A percentile compares a stretch with the other conserved stretches of the same genome.
phyloP scores from a whole-genome alignment of 2,113 vertebrate species.

The Meleagris gallopavo region DNA sequence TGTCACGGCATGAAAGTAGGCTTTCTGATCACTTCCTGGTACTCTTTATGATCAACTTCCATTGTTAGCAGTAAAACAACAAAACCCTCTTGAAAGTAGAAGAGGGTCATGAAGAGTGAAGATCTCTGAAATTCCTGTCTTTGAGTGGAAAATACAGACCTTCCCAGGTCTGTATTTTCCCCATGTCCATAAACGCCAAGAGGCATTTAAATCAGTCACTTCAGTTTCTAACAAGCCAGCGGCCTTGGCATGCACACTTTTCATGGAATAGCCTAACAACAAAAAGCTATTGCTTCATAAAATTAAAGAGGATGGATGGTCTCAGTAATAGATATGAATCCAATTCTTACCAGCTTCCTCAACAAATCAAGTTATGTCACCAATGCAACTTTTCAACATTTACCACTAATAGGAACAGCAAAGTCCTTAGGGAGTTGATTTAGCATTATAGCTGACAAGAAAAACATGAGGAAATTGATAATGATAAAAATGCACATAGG shows the following conservation, averaged over 20 bases:
- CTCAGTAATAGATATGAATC: not conserved
- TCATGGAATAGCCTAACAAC: not conserved
- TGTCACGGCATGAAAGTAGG: not conserved
- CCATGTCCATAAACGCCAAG: not conserved
- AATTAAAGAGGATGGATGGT: slow-evolving; percentile 4
- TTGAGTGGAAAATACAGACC: not conserved
- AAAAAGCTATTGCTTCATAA: not conserved
- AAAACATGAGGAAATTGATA: not conserved
- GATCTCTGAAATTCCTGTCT: not conserved
- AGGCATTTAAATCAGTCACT: not conserved
- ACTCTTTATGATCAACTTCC: not conserved
- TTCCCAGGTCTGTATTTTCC: not conserved
- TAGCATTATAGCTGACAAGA: not conserved
- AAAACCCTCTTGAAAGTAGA: not conserved
- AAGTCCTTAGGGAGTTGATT: not conserved
- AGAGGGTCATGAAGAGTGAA: not conserved
- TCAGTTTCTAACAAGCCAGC: not conserved
- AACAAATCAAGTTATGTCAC: slow-evolving; percentile 43
- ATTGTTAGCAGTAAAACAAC: not conserved
- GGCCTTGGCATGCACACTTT: not conserved
- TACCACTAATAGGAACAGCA: slow-evolving; percentile 5
- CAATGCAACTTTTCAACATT: slow-evolving; percentile 32
- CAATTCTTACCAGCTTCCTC: slow-evolving; percentile 28
- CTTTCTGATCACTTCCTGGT: not conserved
- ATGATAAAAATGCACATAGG: not conserved